These are phyloP conservation scores for Solenopsis invicta DNA, from an alignment of 1,140 invertebrate genomes.

Conservation along the genomic window DNA sequence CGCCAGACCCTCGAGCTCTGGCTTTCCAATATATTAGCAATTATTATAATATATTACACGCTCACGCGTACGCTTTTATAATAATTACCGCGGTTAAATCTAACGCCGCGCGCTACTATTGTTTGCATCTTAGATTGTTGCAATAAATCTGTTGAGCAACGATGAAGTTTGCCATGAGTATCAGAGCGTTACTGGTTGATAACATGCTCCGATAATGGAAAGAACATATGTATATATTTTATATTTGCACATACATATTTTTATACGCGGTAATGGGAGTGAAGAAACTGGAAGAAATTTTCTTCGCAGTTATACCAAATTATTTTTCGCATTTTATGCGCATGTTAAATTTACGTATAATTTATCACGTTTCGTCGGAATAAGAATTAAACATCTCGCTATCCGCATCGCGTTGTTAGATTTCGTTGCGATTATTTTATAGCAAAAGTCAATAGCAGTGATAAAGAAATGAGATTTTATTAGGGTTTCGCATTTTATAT, in stretches of 20 bases:
- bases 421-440: not conserved
- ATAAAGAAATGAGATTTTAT: not conserved
- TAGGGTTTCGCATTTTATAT: slow-evolving; percentile 9
- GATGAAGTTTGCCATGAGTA: slow-evolving; percentile 48
- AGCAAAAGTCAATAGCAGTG: not conserved
- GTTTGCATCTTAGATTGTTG: slow-evolving; percentile 56
- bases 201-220: slow-evolving; percentile 40
- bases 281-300: slow-evolving; percentile 6
- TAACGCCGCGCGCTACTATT: slow-evolving; percentile 37
- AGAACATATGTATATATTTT: slow-evolving; percentile 42
- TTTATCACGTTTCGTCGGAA: not conserved
- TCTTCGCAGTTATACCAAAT: not conserved
- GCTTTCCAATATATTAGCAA: slow-evolving; percentile 60
- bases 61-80: slow-evolving; percentile 48
- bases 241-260: slow-evolving; percentile 15
- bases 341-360: not conserved
- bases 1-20: slow-evolving; percentile 10
- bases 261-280: not conserved
- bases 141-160: slow-evolving; percentile 57
- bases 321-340: not conserved
- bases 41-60: slow-evolving; percentile 63
- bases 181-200: slow-evolving; percentile 55
- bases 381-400: not conserved
- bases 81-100: slow-evolving; percentile 55
- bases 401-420: not conserved